Evolutionary conservation across 2,113 vertebrate genomes (phyloP).

Genomic region (Halichoerus grypus): DNA sequence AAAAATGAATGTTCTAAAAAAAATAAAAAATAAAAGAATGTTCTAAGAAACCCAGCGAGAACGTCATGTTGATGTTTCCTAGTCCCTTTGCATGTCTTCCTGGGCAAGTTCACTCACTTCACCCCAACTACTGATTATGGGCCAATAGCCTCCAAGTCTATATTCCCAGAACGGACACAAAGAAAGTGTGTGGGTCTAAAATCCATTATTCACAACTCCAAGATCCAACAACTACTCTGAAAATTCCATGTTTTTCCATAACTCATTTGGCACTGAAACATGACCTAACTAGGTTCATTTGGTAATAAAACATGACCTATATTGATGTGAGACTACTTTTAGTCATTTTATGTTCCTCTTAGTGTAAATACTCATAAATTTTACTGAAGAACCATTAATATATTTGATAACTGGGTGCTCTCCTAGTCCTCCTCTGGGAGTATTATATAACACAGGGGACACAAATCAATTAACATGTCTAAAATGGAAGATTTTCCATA

Average conservation of each 20-base stretch:
- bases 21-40: background rate
- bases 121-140: too few relatives aligned
- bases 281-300: background rate
- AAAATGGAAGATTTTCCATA: background rate
- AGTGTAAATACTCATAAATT: background rate
- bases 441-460: background rate
- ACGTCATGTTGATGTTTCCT: background rate
- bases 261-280: background rate
- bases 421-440: background rate
- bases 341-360: background rate
- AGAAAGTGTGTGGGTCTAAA: too few relatives aligned
- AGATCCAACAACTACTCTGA: background rate
- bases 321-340: background rate
- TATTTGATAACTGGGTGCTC: background rate
- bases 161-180: background rate
- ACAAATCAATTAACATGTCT: background rate
- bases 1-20: background rate
- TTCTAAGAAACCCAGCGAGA: background rate
- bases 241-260: background rate
- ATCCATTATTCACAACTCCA: background rate
- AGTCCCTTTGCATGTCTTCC: background rate
- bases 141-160: background rate
- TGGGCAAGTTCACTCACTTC: background rate
- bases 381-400: background rate
- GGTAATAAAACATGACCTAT: background rate